phyloP scores from a whole-genome alignment of 2,888 invertebrate species.

The Dicycla oo region DNA sequence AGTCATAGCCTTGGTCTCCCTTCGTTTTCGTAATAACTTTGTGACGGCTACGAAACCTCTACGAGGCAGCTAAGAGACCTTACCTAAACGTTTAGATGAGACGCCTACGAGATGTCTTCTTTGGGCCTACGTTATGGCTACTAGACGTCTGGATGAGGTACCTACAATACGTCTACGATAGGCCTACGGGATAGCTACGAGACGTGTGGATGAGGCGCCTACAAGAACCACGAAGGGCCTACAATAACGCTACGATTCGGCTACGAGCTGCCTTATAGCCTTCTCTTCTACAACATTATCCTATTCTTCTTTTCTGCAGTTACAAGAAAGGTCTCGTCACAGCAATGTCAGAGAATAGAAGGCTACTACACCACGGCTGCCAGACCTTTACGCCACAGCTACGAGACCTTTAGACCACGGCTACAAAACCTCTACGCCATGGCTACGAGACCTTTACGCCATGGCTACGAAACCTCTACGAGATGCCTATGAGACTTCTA shows the following conservation, averaged over 20 bases:
- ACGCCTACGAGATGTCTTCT: neutral
- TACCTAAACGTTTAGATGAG: no score
- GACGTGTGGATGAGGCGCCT: neutral
- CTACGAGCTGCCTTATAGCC: neutral
- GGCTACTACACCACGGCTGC: no score
- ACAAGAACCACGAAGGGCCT: neutral
- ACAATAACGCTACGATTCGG: neutral
- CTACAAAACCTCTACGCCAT: no score
- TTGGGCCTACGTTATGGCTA: no score
- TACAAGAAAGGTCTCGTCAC: no score
- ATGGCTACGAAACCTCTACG: neutral
- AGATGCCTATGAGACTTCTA: neutral
- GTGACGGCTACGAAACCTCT: neutral
- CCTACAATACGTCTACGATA: neutral
- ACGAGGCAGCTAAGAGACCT: neutral
- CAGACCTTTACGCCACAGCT: neutral
- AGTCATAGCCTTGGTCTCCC: neutral
- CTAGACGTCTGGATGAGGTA: neutral
- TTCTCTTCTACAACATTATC: neutral
- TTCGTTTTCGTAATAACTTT: neutral
- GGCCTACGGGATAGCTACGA: neutral
- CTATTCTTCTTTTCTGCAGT: no score
- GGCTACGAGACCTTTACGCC: no score
- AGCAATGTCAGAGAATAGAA: no score
- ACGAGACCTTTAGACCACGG: neutral